Conservation (phyloP, 1,140 invertebrate species). For the Anoplophora glabripennis region DNA sequence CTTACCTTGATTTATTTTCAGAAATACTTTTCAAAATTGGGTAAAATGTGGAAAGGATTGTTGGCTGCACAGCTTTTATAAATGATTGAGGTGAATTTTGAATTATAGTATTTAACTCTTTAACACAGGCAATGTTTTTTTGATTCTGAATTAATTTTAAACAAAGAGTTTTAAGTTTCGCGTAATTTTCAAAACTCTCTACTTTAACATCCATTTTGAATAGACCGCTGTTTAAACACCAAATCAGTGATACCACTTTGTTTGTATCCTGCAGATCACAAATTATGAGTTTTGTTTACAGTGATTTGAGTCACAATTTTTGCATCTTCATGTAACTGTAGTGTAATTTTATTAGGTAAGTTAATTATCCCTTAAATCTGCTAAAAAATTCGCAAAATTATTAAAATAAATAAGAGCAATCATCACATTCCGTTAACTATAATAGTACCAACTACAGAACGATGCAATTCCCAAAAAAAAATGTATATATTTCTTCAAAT, state of each 20-base stretch:
- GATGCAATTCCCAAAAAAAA: too few species aligned
- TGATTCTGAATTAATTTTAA: conserved; percentile 18
- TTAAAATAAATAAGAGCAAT: too few species aligned
- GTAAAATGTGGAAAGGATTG: conserved; percentile 21
- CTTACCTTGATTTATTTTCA: conserved; percentile 17
- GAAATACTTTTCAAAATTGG: conserved; percentile 23
- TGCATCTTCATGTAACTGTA: too few species aligned
- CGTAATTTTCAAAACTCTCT: conserved; percentile 13
- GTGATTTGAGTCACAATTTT: too few species aligned
- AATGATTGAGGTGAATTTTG: neutral
- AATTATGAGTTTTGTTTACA: too few species aligned
- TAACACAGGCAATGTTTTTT: conserved; percentile 11
- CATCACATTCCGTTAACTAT: too few species aligned
- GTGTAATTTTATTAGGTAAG: too few species aligned
- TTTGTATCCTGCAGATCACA: conserved; percentile 14
- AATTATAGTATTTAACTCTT: conserved; percentile 12
- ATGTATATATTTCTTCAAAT: too few species aligned
- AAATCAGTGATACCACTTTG: conserved; percentile 11
- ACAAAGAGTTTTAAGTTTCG: conserved; percentile 13
- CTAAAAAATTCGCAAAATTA: too few species aligned
- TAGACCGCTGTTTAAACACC: neutral
- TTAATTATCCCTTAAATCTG: too few species aligned
- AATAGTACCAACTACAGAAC: too few species aligned
- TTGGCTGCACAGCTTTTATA: conserved; percentile 16
- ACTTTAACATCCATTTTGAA: conserved; percentile 17